Evolutionary conservation across 2,113 vertebrate genomes (phyloP).

Genomic region (Numida meleagris): DNA sequence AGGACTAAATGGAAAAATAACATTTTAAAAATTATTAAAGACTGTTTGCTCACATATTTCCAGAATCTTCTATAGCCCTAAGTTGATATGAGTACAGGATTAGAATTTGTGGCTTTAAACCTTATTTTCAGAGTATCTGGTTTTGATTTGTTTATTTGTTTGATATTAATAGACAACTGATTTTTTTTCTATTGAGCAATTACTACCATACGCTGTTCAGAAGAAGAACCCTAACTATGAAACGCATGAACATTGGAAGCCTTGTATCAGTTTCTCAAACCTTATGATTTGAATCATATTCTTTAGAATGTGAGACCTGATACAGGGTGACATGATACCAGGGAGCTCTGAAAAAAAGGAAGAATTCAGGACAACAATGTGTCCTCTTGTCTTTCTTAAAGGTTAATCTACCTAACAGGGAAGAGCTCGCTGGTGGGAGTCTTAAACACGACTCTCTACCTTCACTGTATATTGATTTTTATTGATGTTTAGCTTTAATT

Average conservation of each 20-base stretch:
- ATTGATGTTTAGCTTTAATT: not conserved
- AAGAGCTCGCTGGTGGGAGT: not conserved
- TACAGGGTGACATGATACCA: not conserved
- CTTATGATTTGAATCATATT: not conserved
- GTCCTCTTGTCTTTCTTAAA: not conserved
- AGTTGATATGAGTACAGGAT: not conserved
- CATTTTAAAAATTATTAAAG: not conserved
- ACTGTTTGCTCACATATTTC: not conserved
- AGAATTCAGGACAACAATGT: not conserved
- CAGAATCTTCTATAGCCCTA: not conserved
- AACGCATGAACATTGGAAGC: not conserved
- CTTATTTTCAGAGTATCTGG: not conserved
- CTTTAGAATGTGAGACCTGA: not conserved
- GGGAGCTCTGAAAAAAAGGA: not conserved
- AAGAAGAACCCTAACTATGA: not conserved
- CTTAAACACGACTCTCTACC: not conserved
- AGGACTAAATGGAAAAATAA: not conserved
- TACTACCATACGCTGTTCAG: not conserved
- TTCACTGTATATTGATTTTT: not conserved
- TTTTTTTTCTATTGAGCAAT: not conserved
- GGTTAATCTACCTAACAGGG: not conserved
- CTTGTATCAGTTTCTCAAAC: not conserved
- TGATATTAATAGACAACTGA: not conserved
- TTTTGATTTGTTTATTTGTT: not conserved
- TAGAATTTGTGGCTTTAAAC: not conserved